Evolutionary conservation across 2,888 invertebrate genomes (phyloP).

Genomic region (Platycnemis pennipes): DNA sequence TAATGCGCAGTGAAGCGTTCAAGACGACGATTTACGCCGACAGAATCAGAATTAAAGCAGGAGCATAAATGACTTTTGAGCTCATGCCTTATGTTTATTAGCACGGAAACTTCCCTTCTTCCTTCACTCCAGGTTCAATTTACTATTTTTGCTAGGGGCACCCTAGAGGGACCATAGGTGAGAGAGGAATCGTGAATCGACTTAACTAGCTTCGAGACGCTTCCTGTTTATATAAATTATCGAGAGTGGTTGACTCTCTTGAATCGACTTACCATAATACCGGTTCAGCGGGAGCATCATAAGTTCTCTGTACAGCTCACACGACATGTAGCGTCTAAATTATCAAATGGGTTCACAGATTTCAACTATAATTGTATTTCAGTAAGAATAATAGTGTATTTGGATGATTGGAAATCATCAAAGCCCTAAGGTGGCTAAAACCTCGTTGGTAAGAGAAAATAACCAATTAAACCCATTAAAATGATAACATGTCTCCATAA

Average conservation of each 20-base stretch:
- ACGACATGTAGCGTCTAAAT: background rate
- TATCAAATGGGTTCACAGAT: background rate
- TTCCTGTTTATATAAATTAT: conserved; percentile 55
- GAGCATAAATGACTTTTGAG: background rate
- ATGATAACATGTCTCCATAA: too few species aligned
- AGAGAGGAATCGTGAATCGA: conserved; percentile 47
- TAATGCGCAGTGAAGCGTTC: background rate
- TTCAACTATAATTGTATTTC: background rate
- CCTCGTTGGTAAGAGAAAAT: background rate
- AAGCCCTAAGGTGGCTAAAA: background rate
- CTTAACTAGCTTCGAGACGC: conserved; percentile 50
- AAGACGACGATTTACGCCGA: background rate
- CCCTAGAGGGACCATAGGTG: background rate
- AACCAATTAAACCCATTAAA: background rate
- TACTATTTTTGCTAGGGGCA: conserved; percentile 42
- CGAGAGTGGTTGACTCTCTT: conserved; percentile 21
- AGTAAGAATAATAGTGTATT: background rate
- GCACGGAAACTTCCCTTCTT: background rate
- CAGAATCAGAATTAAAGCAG: background rate
- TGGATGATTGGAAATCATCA: background rate
- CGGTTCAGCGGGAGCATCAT: conserved; percentile 25
- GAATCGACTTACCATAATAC: conserved; percentile 9
- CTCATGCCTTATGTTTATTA: background rate
- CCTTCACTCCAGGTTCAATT: background rate
- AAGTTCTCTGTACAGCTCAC: background rate